Evolutionary conservation across 2,888 invertebrate genomes (phyloP), one percentile per base, ranked within the genome.

Genomic region (Chloromyia formosa): DNA sequence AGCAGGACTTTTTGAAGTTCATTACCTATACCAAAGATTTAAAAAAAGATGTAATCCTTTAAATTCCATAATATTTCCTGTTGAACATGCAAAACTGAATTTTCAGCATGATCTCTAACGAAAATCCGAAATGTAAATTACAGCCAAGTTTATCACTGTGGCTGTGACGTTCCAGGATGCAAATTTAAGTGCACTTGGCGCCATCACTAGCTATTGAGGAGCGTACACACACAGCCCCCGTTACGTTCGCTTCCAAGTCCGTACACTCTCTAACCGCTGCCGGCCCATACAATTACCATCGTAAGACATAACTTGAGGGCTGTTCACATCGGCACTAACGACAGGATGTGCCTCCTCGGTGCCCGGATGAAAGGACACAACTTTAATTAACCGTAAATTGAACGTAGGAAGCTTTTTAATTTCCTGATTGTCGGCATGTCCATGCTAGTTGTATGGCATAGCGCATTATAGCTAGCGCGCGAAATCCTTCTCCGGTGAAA

Each of bases 381-480:
- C 71, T 71, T 71, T 71, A 71, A 71, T 71, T 71, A 71, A 56
- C 58, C 71, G 40, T 71, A 58, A 71, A 58, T 71, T 71, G 71
- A 71, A 58, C 35, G 71, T 35, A 71, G 71, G 71, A 71, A 71
- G 40, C 42, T 12, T 71, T 71, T 71, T 40, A 56, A 58, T 71
- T 71, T 69, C 56, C 69, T 69, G 56, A 64, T 40, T 64, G 62
- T 64, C 62, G 12, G 16, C 16, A 27, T 27, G 49, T 49, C 49
- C 49, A 49, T 12, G 49, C 49, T 35, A 35, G 27, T 35, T 35
- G 27, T 35, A 35, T 35, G 49, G 14, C 16, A 49, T 49, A 49
- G 5, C 14, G 49, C 14, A n/a, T 49, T 49, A n/a, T 35, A 35
- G 27, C 27, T 35, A 35, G 7, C 7, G 49, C 49, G 49, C 49